These are phyloP conservation scores for Callipepla californica DNA, from an alignment of 2,113 vertebrate species.

Conservation along the genomic window DNA sequence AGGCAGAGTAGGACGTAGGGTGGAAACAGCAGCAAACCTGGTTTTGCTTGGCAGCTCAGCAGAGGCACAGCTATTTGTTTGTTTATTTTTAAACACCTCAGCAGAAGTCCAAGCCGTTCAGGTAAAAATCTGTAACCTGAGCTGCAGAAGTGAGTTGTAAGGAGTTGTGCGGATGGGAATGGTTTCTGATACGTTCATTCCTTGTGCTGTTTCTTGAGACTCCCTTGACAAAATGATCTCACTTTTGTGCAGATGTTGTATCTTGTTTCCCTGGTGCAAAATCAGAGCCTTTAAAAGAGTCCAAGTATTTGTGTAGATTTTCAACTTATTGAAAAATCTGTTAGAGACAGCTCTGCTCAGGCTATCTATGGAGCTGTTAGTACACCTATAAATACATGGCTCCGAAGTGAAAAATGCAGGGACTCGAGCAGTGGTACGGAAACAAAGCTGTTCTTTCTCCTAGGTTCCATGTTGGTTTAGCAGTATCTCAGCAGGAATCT, in stretches of 20 bases:
- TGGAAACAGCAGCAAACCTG: background rate
- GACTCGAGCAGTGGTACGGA: background rate
- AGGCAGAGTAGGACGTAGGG: background rate
- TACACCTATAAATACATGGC: background rate
- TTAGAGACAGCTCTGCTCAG: background rate
- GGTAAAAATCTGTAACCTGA: background rate
- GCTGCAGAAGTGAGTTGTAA: background rate
- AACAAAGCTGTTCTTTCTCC: background rate
- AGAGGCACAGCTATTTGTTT: background rate
- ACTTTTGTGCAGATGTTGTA: conserved; percentile 58
- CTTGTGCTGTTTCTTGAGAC: background rate
- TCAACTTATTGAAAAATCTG: background rate
- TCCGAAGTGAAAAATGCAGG: background rate
- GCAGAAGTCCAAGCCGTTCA: background rate
- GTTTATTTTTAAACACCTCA: background rate
- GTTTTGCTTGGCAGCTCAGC: background rate
- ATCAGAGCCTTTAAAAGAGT: conserved; percentile 6
- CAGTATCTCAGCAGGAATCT: background rate
- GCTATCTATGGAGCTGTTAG: background rate
- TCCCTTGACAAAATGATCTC: conserved; percentile 65
- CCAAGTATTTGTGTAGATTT: conserved; percentile 43
- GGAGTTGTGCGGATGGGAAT: background rate
- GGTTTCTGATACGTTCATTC: background rate
- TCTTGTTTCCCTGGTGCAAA: conserved; percentile 54
- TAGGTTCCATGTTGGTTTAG: background rate